Evolutionary conservation across 1,140 invertebrate species (phyloP), one percentile per base, ranked within the genome.

Genomic region (Sipha flava): DNA sequence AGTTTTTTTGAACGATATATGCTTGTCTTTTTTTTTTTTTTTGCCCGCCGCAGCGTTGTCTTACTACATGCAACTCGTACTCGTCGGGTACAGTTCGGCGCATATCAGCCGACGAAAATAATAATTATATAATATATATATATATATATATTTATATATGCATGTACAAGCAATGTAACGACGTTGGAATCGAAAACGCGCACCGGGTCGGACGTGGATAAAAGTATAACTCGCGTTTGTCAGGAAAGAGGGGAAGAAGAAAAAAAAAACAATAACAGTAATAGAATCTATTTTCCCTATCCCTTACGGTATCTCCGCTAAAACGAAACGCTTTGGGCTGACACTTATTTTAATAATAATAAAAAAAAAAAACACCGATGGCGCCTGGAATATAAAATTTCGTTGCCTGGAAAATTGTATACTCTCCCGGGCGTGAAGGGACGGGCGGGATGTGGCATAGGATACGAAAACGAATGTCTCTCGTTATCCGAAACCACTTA

Each of bases 401-500:
- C 47, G 45, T 75, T 66, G n/a, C 21, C 34, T 34, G 29, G 49
- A 77, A 59, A 77, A 40, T 59, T 59, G 34, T 26, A 40, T 23
- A 40, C 57, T n/a, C 2, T 40, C 9, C n/a, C 18, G 43, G 26
- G 34, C 7, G n/a, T 57, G 31, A 59, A 43, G 21, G 16, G 26
- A 21, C 34, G 21, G 14, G 18, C 12, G 34, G 47, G 49, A n/a
- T n/a, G 52, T 16, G 21, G 21, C 14, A 59, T 12, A 54, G 52
- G 12, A 77, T 57, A 18, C 52, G 14, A 59, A 75, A 34, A 75
- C 47, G 26, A 75, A 75, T 75, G 49, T 75, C 72, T 75, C 31
- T 77, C 52, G 73, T 77, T 77, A 77, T 77, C 49, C 52, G 73
- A 77, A 77, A 77, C 73, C 73, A 77, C 73, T 77, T 77, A 59